phyloP scores from a whole-genome alignment of 2,797 vertebrate genomes.

The Anableps anableps region DNA sequence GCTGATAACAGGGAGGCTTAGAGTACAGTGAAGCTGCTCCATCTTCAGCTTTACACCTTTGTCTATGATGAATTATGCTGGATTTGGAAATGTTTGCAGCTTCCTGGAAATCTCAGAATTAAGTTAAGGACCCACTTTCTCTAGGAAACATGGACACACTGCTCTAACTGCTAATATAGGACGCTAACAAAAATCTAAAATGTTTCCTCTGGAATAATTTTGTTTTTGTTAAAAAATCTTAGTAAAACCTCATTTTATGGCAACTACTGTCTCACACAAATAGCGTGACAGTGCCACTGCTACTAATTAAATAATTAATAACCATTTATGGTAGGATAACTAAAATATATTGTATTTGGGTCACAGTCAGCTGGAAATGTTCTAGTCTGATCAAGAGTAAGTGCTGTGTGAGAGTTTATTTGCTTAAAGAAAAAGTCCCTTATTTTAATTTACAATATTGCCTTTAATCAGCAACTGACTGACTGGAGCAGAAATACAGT shows the following conservation, averaged over 20 bases:
- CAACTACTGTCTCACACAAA: neutral
- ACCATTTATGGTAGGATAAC: neutral
- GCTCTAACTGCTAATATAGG: neutral
- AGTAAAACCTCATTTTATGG: neutral
- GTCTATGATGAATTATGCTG: neutral
- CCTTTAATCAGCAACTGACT: conserved; percentile 1
- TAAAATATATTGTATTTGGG: conserved; percentile 11
- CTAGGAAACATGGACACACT: neutral
- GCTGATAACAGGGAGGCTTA: neutral
- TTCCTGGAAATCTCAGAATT: neutral
- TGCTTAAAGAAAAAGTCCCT: neutral
- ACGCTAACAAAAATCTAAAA: neutral
- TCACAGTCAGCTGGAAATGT: conserved; percentile 18
- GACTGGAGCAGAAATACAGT: conserved; percentile 24
- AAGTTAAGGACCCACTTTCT: neutral
- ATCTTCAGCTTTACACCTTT: neutral
- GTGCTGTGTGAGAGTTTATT: neutral
- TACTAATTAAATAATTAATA: neutral
- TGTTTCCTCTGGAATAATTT: neutral
- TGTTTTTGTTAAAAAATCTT: neutral
- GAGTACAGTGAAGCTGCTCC: neutral
- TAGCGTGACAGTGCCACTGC: neutral
- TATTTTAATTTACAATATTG: conserved; percentile 18
- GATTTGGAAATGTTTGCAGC: neutral
- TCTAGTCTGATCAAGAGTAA: neutral